Evolutionary conservation across 23 tunicate species (phyloP), one percentile per base, ranked within the genome.

Genomic region (Halocynthia aurantium): DNA sequence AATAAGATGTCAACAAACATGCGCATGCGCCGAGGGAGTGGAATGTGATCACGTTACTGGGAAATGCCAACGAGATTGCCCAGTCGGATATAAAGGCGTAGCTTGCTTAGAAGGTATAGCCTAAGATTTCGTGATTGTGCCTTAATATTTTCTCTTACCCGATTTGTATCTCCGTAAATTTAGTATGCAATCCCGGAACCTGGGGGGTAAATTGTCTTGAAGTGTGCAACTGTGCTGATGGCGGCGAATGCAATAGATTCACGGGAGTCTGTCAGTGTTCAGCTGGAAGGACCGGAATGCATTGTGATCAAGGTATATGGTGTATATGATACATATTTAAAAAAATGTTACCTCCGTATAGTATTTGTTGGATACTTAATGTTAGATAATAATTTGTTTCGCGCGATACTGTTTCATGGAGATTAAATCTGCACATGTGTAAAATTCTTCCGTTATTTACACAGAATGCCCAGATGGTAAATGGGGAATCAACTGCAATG

Each of bases 141-240:
- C 63, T 58, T 58, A 15, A 58, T 58, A 58, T 58, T 4, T 13
- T 58, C 15, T 58, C 4, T n/a, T 58, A 13, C 63, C 63, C 63
- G 17, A 58, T n/a, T 5, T 58, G n/a, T 58, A 13, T 58, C 63
- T 58, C 4, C 63, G 17, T 58, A 58, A 13, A 58, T 58, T 58
- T 58, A 92, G 98, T 73, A 68, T 92, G 98, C 82, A 31, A 21
- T 12, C 78, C 76, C 12, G 99, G 95, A 9, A 94, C 87, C 10
- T 94, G 99, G 99, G 99, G 99, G 15, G 81, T 69, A 5, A 77
- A 80, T 52, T 94, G 99, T 61, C 77, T 94, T 81, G 85, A 94
- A 66, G 63, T 78, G 7, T 94, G 99, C 65, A 70, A 72, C 53
- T 94, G 99, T 52, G 96, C 90, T 6, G 70, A 55, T 22, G 96